Conservation (phyloP, 2,888 invertebrate species). For the Sphecodes monilicornis region DNA sequence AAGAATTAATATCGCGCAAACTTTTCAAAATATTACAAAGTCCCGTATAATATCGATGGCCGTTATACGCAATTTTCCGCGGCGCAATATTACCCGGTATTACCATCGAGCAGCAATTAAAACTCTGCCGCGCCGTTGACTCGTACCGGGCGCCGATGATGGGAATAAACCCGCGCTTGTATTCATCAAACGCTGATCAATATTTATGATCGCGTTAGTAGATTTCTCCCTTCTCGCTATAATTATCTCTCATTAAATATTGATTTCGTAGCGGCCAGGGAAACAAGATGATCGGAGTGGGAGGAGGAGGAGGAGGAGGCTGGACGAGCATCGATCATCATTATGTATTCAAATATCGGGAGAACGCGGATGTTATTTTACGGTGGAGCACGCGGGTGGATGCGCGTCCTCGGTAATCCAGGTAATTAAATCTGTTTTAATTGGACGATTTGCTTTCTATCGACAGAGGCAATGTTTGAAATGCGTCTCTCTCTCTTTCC, state of each 20-base stretch:
- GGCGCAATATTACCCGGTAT: neutral
- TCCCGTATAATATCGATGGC: neutral
- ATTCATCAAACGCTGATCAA: slow-evolving; percentile 44
- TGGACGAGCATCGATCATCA: neutral
- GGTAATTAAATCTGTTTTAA: neutral
- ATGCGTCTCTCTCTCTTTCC: neutral
- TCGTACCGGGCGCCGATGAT: slow-evolving; percentile 5
- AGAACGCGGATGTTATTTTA: neutral
- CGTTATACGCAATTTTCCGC: neutral
- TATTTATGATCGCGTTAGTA: slow-evolving; percentile 50
- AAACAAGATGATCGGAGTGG: neutral
- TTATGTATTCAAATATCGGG: neutral
- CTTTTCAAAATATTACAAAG: neutral
- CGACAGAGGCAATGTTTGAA: neutral
- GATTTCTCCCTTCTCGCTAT: slow-evolving; percentile 37
- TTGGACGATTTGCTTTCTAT: neutral
- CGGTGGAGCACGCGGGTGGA: neutral
- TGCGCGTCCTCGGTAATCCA: neutral
- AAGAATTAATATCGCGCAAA: neutral
- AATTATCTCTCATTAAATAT: slow-evolving; percentile 47
- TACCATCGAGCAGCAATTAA: slow-evolving; percentile 22
- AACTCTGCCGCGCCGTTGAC: slow-evolving; percentile 17
- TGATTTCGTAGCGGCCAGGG: slow-evolving; percentile 15
- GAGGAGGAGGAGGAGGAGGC: neutral
- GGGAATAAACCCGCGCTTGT: slow-evolving; percentile 15